Evolutionary conservation across 2,797 vertebrate genomes (phyloP).

Genomic region (Hafferia zeledoni): DNA sequence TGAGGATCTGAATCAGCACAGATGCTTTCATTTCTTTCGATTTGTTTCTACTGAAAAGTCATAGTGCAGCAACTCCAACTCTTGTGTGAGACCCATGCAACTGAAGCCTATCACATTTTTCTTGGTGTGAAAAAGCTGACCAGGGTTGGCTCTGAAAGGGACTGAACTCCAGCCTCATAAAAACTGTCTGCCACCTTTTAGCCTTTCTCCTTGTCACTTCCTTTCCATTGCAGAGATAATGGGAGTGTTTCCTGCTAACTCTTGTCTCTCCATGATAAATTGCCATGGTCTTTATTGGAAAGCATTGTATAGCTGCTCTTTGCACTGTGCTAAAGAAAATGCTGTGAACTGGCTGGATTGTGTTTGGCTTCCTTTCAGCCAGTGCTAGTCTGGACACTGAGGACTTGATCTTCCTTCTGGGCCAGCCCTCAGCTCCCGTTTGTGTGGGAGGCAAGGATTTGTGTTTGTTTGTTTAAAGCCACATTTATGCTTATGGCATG

Average conservation of each 20-base stretch:
- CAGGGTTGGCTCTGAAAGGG: not conserved
- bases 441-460: not conserved
- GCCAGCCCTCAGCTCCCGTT: not conserved
- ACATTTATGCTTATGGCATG: not conserved
- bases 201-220: not conserved
- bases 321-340: not conserved
- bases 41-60: not conserved
- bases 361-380: conserved; percentile 55
- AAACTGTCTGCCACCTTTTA: conserved; percentile 40
- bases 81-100: not conserved
- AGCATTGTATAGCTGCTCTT: conserved; percentile 26
- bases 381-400: not conserved
- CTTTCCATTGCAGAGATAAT: conserved; percentile 33
- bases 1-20: not conserved
- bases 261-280: conserved; percentile 40
- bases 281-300: conserved; percentile 3
- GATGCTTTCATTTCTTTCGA: not conserved
- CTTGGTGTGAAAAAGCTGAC: not conserved
- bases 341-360: conserved; percentile 17
- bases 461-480: conserved; percentile 10
- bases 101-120: not conserved
- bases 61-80: not conserved
- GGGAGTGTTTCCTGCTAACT: conserved; percentile 45
- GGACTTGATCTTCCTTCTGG: conserved; percentile 14
- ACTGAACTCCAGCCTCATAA: not conserved